Percentiles rank a stretch among this genome's conserved stretches.
Conservation (phyloP, 2,888 invertebrate species). For the Phortica okadai region DNA sequence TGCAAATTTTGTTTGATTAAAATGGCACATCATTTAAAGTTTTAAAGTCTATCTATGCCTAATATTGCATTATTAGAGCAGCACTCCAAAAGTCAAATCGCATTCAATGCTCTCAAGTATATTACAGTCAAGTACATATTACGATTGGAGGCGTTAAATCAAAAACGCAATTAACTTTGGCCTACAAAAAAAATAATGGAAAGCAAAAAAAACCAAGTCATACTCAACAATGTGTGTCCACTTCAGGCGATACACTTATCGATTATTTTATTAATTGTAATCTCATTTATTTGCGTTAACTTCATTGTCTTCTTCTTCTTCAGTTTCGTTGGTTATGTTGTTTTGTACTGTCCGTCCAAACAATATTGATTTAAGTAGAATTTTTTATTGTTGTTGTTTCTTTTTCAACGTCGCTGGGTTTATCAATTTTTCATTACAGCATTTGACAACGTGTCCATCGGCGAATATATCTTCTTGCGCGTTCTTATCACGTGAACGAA, state of each 20-base stretch:
- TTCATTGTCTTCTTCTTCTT: constrained; percentile 38
- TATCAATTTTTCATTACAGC: constrained; percentile 68
- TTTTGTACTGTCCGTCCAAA: constrained; percentile 4
- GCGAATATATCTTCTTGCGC: not conserved
- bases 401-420: constrained; percentile 38
- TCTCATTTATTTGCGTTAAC: constrained; percentile 62
- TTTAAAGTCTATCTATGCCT: no score
- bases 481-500: not conserved
- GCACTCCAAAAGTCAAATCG: no score
- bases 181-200: constrained; percentile 44
- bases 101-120: not conserved
- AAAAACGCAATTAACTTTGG: constrained; percentile 63
- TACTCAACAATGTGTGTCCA: constrained; percentile 24
- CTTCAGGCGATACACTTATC: constrained; percentile 55
- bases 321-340: constrained; percentile 44
- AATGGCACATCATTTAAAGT: no score
- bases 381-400: constrained; percentile 44
- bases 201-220: constrained; percentile 23
- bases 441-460: constrained; percentile 47
- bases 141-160: constrained; percentile 49
- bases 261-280: constrained; percentile 70
- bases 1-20: no score
- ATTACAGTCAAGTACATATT: constrained; percentile 1
- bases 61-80: no score
- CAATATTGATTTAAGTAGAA: constrained; percentile 57